Conservation (phyloP, 2,113 vertebrate species). For the Canis aureus region DNA sequence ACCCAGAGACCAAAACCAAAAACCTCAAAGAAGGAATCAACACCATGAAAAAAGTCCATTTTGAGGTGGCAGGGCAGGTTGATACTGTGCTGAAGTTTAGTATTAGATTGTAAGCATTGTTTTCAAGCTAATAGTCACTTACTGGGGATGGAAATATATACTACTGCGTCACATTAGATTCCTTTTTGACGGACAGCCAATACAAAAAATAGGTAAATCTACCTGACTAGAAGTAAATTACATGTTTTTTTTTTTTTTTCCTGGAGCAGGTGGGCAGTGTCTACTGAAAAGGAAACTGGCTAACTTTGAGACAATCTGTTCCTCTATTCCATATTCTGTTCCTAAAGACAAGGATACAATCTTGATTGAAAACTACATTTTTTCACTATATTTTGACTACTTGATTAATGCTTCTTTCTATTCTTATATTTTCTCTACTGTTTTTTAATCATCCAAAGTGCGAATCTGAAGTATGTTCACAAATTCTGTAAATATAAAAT, state of each 20-base stretch:
- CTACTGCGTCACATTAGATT: neutral
- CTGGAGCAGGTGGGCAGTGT: neutral
- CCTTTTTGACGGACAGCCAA: neutral
- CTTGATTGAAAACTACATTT: neutral
- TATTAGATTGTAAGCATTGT: slow-evolving; percentile 14
- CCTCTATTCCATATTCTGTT: neutral
- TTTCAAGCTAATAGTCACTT: slow-evolving; percentile 1
- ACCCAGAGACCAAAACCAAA: neutral
- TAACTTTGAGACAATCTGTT: neutral
- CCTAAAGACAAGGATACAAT: neutral
- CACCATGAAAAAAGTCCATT: neutral
- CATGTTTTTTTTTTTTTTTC: neutral
- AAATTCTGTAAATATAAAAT: neutral
- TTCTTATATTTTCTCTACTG: neutral
- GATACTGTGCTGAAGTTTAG: neutral
- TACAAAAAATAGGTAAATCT: neutral
- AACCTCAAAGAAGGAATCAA: neutral
- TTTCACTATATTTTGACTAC: neutral
- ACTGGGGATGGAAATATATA: neutral
- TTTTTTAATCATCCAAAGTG: neutral
- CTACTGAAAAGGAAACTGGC: neutral
- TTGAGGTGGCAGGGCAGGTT: neutral
- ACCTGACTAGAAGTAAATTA: neutral
- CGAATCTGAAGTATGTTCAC: neutral
- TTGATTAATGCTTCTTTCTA: neutral